These are phyloP conservation scores for Hypena proboscidalis DNA, from an alignment of 2,888 invertebrate genomes.

Conservation along the genomic window DNA sequence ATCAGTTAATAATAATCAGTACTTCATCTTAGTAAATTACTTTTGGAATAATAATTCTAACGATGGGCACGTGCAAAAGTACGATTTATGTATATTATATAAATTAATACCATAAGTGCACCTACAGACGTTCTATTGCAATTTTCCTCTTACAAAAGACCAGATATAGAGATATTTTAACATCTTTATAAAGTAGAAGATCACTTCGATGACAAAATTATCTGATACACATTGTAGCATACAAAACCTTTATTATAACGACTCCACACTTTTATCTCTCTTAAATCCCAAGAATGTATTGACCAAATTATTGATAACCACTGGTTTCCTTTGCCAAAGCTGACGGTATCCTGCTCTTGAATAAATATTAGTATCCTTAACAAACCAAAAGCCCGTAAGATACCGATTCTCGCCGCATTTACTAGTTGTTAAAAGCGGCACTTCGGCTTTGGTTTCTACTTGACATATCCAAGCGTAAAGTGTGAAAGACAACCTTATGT, in stretches of 20 bases:
- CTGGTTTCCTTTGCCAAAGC: slow-evolving; percentile 49
- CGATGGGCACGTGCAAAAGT: too few relatives aligned
- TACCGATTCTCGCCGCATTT: slow-evolving; percentile 59
- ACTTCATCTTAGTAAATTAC: too few relatives aligned
- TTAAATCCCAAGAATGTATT: slow-evolving; percentile 29
- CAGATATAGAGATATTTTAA: too few relatives aligned
- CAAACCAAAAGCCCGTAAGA: slow-evolving; percentile 59
- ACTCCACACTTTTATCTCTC: slow-evolving; percentile 18
- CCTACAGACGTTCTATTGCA: too few relatives aligned
- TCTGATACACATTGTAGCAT: background rate
- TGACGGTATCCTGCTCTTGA: slow-evolving; percentile 53
- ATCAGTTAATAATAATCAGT: too few relatives aligned
- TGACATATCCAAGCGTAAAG: slow-evolving; percentile 66
- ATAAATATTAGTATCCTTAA: slow-evolving; percentile 55
- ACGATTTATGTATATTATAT: too few relatives aligned
- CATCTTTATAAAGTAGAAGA: background rate
- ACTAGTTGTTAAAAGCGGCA: slow-evolving; percentile 64
- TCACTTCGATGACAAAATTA: background rate
- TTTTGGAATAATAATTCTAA: too few relatives aligned
- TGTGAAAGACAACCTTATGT: slow-evolving; percentile 23
- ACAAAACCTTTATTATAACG: slow-evolving; percentile 13
- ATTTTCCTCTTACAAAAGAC: too few relatives aligned
- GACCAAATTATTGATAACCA: slow-evolving; percentile 40
- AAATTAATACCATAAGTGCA: too few relatives aligned
- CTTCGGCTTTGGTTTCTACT: slow-evolving; percentile 58